Evolutionary conservation across 2,113 vertebrate species (phyloP).

Genomic region (Trogon surrucura): DNA sequence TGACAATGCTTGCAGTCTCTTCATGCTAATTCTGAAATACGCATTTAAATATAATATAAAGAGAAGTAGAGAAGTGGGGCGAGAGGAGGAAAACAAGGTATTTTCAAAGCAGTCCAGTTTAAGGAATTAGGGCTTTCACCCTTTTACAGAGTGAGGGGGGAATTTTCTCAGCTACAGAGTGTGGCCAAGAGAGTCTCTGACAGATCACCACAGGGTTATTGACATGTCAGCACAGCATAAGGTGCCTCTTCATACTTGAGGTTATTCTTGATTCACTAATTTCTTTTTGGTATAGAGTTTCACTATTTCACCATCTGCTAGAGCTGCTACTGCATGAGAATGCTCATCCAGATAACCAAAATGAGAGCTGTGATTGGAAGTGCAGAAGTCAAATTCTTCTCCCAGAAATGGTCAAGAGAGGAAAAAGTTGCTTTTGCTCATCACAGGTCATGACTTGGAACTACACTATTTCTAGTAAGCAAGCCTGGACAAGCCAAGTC

Average conservation of each 20-base stretch:
- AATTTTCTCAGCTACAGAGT: not conserved
- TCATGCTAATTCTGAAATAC: not conserved
- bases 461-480: not conserved
- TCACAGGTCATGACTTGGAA: not conserved
- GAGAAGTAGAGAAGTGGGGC: not conserved
- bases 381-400: not conserved
- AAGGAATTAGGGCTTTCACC: not conserved
- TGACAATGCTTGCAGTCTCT: not conserved
- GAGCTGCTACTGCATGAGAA: not conserved
- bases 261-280: not conserved
- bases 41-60: not conserved
- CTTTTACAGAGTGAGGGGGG: not conserved
- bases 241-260: not conserved
- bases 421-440: not conserved
- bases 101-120: not conserved
- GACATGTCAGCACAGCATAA: not conserved
- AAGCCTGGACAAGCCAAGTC: not conserved
- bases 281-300: not conserved
- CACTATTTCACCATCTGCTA: not conserved
- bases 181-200: not conserved
- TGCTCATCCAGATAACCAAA: not conserved
- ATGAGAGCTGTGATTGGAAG: not conserved
- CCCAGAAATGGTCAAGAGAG: not conserved
- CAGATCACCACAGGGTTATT: not conserved
- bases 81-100: fast-evolving